Base-by-base conservation (phyloP, 1,140 invertebrate species). In the Lordiphosa clarofinis region DNA sequence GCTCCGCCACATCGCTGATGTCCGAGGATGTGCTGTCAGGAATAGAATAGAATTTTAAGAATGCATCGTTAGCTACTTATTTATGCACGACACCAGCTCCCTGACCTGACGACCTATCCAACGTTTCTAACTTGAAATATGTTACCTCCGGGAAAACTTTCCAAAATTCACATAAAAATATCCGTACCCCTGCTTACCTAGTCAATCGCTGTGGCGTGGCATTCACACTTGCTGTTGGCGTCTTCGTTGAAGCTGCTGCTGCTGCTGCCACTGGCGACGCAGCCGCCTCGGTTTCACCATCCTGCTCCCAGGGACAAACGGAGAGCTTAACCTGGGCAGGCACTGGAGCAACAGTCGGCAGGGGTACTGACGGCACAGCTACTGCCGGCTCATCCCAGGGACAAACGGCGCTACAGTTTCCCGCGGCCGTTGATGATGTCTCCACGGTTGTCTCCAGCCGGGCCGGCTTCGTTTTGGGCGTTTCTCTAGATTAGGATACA, bases 11-110 rank as follows among this genome's bases (percentile, higher is more conserved):
- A 38, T 93, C 93, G 33, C 91, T 90, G 50, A 93, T 91, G 82
- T 95, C 94, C 3, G 94, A 94, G 1, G 94, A 95, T 1, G 94
- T 94, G 76, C 90, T 91, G 49, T 4, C 31, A 38, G 2, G 28
- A 31, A 31, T 31, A 31, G 7, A 31, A 8, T 31, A 8, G 28
- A 31, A 31, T 31, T 31, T 31, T 31, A 31, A 31, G 6, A 8
- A 31, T 31, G 28, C 28, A 8, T 31, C 28, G 7, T 31, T 31
- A 8, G 28, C 6, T 31, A 31, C 7, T 31, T 31, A 31, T 7
- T 31, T 31, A 31, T 2, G 28, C 28, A 8, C 6, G 6, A 3
- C 28, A 31, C 7, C 28, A 31, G 28, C 7, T 31, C 28, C 28
- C 21, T 24, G 21, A 19, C 19, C 3, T 3, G 3, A 19, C 19